Evolutionary conservation across 2,888 invertebrate genomes (phyloP), one percentile per base, ranked within the genome.

Genomic region (Mycogona germanica): DNA sequence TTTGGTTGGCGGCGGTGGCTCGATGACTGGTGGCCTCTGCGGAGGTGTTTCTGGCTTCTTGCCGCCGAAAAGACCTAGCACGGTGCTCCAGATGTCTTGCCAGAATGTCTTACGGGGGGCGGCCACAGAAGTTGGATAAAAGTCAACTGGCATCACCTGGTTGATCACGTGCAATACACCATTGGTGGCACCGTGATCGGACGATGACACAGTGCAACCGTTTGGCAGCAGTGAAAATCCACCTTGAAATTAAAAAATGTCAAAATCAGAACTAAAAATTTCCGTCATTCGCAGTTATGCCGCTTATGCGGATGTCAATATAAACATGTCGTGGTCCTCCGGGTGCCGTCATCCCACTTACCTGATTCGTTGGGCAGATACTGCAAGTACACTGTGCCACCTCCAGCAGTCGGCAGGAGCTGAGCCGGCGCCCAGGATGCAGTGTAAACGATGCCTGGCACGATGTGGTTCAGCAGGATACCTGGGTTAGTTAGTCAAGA

Each of bases 311-410:
- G n/a, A n/a, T n/a, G n/a, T n/a, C 23, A 21, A 26, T 44, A 1
- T 26, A 14, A 29, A n/a, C n/a, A n/a, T n/a, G n/a, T n/a, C n/a
- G n/a, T n/a, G n/a, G n/a, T n/a, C n/a, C n/a, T n/a, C n/a, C 9
- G 28, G 7, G 17, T 9, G 17, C 23, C 4, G 17, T 26, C 17
- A 17, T 2, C 28, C 2, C 35, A 51, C 25, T 21, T 53, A 53
- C 53, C 53, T 21, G 53, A 53, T 53, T 53, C 53, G 26, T 53
- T 53, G 17, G 53, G 53, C 23, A 28, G 35, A 26, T 53, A 53
- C 37, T 53, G 53, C 14, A 53, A 23, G 37, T 53, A 53, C 17
- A 53, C 35, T 4, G 47, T 47, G 23, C 30, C 25, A 19, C 47
- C 47, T 42, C 46, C 45, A 17, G 47, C 53, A 12, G 53, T 47